Percentiles rank a stretch among this genome's conserved stretches.
Conservation (phyloP, 2,113 vertebrate species). For the Chloropsis hardwickii region DNA sequence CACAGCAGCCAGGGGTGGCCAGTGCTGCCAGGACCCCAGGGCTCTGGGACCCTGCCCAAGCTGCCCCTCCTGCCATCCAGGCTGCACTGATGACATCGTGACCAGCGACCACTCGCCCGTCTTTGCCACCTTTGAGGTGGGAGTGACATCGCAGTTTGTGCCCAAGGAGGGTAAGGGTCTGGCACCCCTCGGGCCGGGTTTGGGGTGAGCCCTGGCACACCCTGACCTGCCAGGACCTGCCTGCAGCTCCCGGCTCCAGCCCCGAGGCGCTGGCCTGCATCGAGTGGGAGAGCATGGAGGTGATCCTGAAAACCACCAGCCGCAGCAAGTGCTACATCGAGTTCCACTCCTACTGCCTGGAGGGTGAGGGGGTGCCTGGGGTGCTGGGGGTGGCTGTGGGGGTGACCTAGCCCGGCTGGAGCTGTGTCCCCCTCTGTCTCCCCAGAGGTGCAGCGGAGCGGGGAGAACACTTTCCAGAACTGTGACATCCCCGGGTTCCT, state of each 20-base stretch:
- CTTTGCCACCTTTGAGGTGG: conserved; percentile 87
- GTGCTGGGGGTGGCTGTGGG: rapidly evolving
- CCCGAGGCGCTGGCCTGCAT: conserved; percentile 74
- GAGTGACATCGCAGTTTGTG: conserved; percentile 74
- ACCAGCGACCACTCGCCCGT: conserved; percentile 89
- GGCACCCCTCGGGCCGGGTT: rapidly evolving
- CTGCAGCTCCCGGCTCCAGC: conserved; percentile 57
- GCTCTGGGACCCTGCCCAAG: rapidly evolving
- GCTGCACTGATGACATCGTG: conserved; percentile 86
- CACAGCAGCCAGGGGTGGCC: background rate
- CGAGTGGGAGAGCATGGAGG: conserved; percentile 81
- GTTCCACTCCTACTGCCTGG: conserved; percentile 83
- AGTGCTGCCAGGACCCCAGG: background rate
- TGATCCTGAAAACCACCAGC: conserved; percentile 84
- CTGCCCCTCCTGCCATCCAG: conserved; percentile 47
- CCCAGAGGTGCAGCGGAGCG: conserved; percentile 77
- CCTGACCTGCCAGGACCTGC: rapidly evolving
- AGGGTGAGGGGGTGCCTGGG: background rate
- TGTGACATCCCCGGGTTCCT: conserved; percentile 83
- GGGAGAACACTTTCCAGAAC: conserved; percentile 82
- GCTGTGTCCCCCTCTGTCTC: background rate
- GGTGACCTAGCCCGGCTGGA: rapidly evolving
- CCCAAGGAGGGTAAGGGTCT: conserved; percentile 77
- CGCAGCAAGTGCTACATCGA: conserved; percentile 87
- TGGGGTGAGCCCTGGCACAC: background rate